A percentile compares a stretch with the other conserved stretches of the same genome.
These are phyloP conservation scores for Antrozous pallidus DNA, from an alignment of 2,797 vertebrate species.

Conservation along the genomic window DNA sequence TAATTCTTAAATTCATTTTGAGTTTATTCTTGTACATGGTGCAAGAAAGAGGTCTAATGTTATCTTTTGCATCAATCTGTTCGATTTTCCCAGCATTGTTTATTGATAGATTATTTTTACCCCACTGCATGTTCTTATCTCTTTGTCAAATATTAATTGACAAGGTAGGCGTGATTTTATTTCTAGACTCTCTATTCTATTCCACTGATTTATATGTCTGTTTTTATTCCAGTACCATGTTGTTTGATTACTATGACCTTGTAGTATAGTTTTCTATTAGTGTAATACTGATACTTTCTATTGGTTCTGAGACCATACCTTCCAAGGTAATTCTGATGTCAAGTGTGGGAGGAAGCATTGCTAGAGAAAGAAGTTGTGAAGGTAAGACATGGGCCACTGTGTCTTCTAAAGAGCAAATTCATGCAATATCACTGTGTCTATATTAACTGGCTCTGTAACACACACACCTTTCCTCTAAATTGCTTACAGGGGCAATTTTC, in stretches of 20 bases:
- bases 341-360: neutral
- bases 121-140: neutral
- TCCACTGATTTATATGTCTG: neutral
- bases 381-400: neutral
- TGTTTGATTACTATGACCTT: neutral
- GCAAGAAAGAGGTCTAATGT: neutral
- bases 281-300: neutral
- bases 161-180: neutral
- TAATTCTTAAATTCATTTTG: neutral
- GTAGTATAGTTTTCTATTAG: neutral
- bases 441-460: no score
- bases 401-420: accelerated
- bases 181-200: neutral
- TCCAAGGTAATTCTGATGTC: neutral
- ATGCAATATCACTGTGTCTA: accelerated
- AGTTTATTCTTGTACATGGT: neutral
- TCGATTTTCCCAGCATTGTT: neutral
- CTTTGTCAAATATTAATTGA: neutral
- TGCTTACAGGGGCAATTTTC: neutral
- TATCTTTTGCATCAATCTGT: neutral
- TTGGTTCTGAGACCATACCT: neutral
- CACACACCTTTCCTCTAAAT: neutral
- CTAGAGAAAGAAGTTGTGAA: neutral
- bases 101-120: neutral
- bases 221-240: neutral